Evolutionary conservation across 2,888 invertebrate species (phyloP).

Genomic region (Drosophila borborema): DNA sequence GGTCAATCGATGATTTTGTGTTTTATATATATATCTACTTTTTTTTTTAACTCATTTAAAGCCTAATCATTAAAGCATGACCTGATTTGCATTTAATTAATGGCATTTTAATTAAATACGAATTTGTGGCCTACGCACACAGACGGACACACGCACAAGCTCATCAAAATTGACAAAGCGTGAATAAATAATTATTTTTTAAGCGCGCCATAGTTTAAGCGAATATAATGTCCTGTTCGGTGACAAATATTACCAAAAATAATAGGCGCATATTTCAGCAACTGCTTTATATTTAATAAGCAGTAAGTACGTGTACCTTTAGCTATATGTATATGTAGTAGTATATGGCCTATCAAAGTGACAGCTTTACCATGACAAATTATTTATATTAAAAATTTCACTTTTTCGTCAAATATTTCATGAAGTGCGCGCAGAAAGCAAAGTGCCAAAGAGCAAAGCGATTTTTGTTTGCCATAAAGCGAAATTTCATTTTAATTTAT

Average conservation of each 20-base stretch:
- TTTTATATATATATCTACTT: neutral
- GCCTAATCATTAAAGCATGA: constrained; percentile 47
- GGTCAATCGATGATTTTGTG: neutral
- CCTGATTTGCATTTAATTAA: constrained; percentile 49
- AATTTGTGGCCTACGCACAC: constrained; percentile 36
- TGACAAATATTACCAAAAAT: constrained; percentile 25
- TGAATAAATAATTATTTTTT: constrained; percentile 55
- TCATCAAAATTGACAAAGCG: constrained; percentile 38
- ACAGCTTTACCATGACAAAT: constrained; percentile 46
- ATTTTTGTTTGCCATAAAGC: constrained; percentile 46
- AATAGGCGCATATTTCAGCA: constrained; percentile 46
- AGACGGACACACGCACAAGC: constrained; percentile 16
- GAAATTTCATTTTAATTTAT: constrained; percentile 70
- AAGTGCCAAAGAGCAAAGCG: constrained; percentile 38
- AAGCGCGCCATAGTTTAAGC: constrained; percentile 27
- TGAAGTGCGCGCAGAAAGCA: constrained; percentile 22
- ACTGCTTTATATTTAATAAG: constrained; percentile 50
- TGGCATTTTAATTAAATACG: constrained; percentile 67
- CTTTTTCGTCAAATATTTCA: constrained; percentile 58
- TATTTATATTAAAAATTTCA: constrained; percentile 73
- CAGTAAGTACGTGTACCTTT: constrained; percentile 2
- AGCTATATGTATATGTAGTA: neutral
- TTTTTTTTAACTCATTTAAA: constrained; percentile 14
- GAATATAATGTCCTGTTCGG: constrained; percentile 23
- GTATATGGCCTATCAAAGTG: constrained; percentile 35